Conservation (phyloP, 2,888 invertebrate genomes). For the Dasysyrphus tricinctus region DNA sequence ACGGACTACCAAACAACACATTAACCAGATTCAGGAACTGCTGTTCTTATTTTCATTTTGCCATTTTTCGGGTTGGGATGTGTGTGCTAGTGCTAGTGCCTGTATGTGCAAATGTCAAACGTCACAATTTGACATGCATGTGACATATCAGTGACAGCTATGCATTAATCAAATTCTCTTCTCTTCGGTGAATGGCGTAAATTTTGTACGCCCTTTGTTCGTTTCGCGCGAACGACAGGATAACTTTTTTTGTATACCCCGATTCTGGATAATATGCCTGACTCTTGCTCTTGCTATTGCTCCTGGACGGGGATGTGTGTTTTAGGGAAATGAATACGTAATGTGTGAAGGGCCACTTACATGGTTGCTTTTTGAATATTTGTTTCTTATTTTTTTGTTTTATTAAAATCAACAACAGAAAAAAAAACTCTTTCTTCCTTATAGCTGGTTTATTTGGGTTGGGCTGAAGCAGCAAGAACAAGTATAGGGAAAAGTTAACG, state of each 20-base stretch:
- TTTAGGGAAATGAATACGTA: conserved; percentile 71
- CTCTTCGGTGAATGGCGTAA: conserved; percentile 78
- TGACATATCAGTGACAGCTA: conserved; percentile 84
- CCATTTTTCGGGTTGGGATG: conserved; percentile 51
- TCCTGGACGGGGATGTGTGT: conserved; percentile 30
- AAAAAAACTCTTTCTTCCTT: conserved; percentile 14
- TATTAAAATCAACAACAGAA: not conserved
- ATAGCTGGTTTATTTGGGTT: conserved; percentile 27
- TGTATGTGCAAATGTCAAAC: conserved; percentile 82
- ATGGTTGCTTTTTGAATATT: conserved; percentile 33
- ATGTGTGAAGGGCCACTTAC: conserved; percentile 67
- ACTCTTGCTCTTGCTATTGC: conserved; percentile 19
- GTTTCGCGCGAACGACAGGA: conserved; percentile 66
- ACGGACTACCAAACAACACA: conserved; percentile 60
- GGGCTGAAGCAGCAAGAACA: conserved; percentile 4
- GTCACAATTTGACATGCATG: conserved; percentile 84
- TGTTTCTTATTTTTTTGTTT: conserved; percentile 33
- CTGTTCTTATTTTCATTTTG: conserved; percentile 42
- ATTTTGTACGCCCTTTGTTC: conserved; percentile 77
- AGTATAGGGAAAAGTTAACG: conserved; percentile 15
- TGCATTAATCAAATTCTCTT: conserved; percentile 84
- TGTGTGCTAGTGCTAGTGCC: conserved; percentile 44
- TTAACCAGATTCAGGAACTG: conserved; percentile 70
- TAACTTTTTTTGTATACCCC: conserved; percentile 56
- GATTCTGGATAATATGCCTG: conserved; percentile 33